A percentile compares a stretch with the other conserved stretches of the same genome.
Conservation (phyloP, 2,113 vertebrate genomes). For the Chaetura pelagica region DNA sequence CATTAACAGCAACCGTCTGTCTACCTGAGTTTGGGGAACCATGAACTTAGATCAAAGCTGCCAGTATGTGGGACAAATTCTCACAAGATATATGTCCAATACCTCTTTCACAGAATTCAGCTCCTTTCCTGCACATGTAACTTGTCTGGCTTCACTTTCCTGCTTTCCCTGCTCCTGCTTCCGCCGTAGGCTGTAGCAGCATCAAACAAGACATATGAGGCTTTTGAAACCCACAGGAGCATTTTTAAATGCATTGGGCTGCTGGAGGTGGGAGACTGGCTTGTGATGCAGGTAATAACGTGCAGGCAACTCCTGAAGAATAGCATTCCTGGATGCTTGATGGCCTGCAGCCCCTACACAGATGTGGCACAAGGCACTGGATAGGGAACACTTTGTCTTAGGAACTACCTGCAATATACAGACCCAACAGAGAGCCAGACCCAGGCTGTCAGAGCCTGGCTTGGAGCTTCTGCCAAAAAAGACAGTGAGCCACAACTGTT, state of each 20-base stretch:
- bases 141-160: not conserved
- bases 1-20: not conserved
- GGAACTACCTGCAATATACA: not conserved
- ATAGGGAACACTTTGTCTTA: not conserved
- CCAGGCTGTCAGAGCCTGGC: not conserved
- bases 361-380: not conserved
- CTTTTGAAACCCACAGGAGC: not conserved
- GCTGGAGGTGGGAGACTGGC: not conserved
- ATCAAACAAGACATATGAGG: not conserved
- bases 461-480: not conserved
- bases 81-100: not conserved
- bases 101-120: not conserved
- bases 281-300: not conserved
- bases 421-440: not conserved
- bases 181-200: not conserved
- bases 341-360: not conserved
- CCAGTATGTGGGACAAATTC: not conserved
- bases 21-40: not conserved
- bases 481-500: not conserved
- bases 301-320: not conserved
- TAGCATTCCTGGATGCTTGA: not conserved
- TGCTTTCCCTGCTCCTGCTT: not conserved
- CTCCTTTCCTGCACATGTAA: not conserved
- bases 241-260: not conserved
- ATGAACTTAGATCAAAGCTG: not conserved